A percentile compares a stretch with the other conserved stretches of the same genome.
Conservation (phyloP, 53 echinoderm and acorn worm genomes). For the Actinopyga echinites region DNA sequence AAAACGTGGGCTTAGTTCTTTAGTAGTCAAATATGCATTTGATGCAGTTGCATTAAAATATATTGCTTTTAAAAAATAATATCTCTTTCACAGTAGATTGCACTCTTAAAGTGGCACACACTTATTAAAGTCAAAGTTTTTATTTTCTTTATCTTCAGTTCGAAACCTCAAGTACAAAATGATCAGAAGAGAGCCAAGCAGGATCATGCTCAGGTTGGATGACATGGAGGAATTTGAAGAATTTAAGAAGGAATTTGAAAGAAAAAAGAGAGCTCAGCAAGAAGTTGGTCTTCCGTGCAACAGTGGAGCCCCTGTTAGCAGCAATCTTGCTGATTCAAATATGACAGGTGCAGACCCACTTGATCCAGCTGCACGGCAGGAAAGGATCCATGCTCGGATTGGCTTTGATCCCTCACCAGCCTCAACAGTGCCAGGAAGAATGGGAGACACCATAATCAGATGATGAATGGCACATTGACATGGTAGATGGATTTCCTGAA, state of each 20-base stretch:
- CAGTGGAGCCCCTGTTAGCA: conserved; percentile 31
- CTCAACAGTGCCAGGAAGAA: conserved; percentile 73
- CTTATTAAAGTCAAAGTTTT: too few relatives aligned
- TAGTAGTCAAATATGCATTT: too few relatives aligned
- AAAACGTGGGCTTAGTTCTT: too few relatives aligned
- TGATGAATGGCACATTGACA: neutral
- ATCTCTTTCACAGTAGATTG: neutral
- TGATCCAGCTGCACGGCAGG: conserved; percentile 77
- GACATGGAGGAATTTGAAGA: conserved; percentile 93
- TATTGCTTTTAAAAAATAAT: neutral
- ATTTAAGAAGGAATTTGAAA: conserved; percentile 89
- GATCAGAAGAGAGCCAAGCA: conserved; percentile 87
- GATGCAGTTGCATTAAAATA: too few relatives aligned
- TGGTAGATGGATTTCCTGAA: too few relatives aligned
- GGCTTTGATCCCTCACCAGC: conserved; percentile 94
- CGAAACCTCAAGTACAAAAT: conserved; percentile 33
- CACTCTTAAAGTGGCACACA: neutral
- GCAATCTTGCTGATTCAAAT: conserved; percentile 25
- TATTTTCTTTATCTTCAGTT: neutral
- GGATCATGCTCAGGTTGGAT: conserved; percentile 86
- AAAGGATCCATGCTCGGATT: conserved; percentile 84
- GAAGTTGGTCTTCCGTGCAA: conserved; percentile 45
- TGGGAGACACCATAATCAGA: conserved; percentile 49
- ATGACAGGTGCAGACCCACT: conserved; percentile 45
- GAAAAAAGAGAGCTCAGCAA: conserved; percentile 73